Base-by-base conservation (phyloP, 37 sponge, comb jelly and placozoan genomes). In the Ianthella basta region DNA sequence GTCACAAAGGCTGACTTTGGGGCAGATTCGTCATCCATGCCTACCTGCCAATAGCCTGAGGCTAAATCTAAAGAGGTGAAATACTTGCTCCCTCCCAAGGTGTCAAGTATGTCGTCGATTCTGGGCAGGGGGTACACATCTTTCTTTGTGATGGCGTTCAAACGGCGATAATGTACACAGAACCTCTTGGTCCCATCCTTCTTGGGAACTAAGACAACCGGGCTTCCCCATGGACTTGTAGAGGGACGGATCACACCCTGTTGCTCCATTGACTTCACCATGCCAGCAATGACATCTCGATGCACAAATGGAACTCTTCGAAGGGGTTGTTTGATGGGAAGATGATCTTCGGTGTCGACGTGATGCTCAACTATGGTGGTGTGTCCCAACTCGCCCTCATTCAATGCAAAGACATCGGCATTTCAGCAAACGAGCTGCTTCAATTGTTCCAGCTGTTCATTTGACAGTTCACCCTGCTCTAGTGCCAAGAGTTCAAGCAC, bases 11-110 rank as follows among this genome's bases (percentile, higher is more conserved):
- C 80, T 30, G 80, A 39, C 40, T 88, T 85, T 55, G 59, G 70
- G 23, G 30, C 65, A 37, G 59, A 66, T 3, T 84, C 78, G 0
- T 80, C 86, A 50, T 80, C 61, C 36, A 90, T 41, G 23, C 29
- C 79, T 24, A 90, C 81, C 50, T 90, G 90, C 90, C 90, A 90
- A 72, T 90, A 90, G 25, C 90, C 86, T n/a, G 60, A 56, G 27
- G 60, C 35, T 14, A 85, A 64, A 60, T 89, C 85, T 15, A 85
- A 65, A 20, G 89, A 65, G n/a, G 89, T 59, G 61, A 85, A 89
- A 23, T 59, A 54, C 72, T 44, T 29, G 55, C 57, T 44, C 8
- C 84, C 85, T n/a, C 70, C 66, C 66, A 85, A 64, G 33, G 66
- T 55, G 65, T 85, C 85, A 19, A 85, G 82, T 15, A 80, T 79